These are phyloP conservation scores for Raja brachyura DNA, from an alignment of 2,113 vertebrate species.

Conservation along the genomic window DNA sequence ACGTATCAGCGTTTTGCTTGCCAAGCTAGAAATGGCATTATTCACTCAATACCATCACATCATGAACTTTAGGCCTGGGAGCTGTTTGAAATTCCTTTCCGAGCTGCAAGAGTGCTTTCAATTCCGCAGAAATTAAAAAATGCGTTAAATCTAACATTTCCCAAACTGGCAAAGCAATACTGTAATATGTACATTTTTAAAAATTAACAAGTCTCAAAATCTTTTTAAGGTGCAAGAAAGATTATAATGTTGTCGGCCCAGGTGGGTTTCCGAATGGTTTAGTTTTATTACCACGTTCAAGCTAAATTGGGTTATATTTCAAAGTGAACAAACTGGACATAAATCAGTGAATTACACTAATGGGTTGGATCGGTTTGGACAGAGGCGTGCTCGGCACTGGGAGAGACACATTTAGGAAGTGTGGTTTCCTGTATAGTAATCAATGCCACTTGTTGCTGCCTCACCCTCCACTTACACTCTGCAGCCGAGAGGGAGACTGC, in stretches of 20 bases:
- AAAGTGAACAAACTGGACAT: background rate
- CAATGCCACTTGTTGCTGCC: conserved; percentile 16
- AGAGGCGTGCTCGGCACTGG: background rate
- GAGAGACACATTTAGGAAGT: conserved; percentile 31
- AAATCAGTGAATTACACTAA: conserved; percentile 32
- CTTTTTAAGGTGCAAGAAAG: too few species aligned
- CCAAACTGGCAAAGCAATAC: too few species aligned
- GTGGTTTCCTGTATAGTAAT: conserved; percentile 34
- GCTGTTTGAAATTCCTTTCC: background rate
- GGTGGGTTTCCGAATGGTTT: background rate
- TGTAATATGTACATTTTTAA: too few species aligned
- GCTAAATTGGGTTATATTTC: conserved; percentile 20
- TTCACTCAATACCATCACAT: background rate
- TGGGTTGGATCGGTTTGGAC: conserved; percentile 9
- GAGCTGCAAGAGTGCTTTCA: background rate
- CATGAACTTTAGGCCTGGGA: background rate
- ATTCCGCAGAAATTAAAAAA: background rate
- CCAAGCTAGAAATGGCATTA: background rate
- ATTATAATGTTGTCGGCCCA: background rate
- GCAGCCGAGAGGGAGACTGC: background rate
- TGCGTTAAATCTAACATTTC: background rate
- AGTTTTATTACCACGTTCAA: background rate
- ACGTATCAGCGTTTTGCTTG: background rate
- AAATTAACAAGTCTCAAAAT: too few species aligned
- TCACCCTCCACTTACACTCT: background rate